Conservation (phyloP, 2,888 invertebrate genomes). For the Neoscelio sp. region DNA sequence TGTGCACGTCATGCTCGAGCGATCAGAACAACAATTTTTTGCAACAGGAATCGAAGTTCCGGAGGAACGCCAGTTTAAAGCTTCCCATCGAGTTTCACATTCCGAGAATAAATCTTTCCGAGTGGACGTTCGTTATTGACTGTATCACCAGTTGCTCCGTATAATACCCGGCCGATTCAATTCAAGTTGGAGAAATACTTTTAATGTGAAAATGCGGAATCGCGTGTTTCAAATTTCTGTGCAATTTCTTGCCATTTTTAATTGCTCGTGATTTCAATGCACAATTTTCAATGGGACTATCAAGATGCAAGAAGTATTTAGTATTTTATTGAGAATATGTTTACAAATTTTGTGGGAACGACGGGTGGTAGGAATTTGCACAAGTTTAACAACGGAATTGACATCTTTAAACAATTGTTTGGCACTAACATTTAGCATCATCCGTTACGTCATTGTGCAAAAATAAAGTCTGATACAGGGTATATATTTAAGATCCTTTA, state of each 20-base stretch:
- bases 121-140: constrained; percentile 67
- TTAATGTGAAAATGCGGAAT: constrained; percentile 63
- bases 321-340: constrained; percentile 63
- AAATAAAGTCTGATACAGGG: no score
- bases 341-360: constrained; percentile 65
- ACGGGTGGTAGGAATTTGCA: no score
- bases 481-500: no score
- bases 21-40: constrained; percentile 68
- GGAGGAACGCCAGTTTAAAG: constrained; percentile 64
- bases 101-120: constrained; percentile 67
- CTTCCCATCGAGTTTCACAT: constrained; percentile 68
- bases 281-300: constrained; percentile 47
- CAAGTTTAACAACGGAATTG: no score
- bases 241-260: constrained; percentile 55
- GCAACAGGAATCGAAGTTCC: constrained; percentile 66
- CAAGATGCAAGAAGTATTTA: constrained; percentile 43
- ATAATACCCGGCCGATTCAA: constrained; percentile 62
- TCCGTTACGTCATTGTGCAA: no score
- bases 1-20: constrained; percentile 68
- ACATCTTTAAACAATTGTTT: no score
- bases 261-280: constrained; percentile 55
- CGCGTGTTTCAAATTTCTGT: constrained; percentile 62
- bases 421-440: no score
- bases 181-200: constrained; percentile 55
- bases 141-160: constrained; percentile 65